Percentiles rank a stretch among this genome's conserved stretches.
These are phyloP conservation scores for Thysanoteuthis rhombus DNA, from an alignment of 2,888 invertebrate genomes.

Conservation along the genomic window DNA sequence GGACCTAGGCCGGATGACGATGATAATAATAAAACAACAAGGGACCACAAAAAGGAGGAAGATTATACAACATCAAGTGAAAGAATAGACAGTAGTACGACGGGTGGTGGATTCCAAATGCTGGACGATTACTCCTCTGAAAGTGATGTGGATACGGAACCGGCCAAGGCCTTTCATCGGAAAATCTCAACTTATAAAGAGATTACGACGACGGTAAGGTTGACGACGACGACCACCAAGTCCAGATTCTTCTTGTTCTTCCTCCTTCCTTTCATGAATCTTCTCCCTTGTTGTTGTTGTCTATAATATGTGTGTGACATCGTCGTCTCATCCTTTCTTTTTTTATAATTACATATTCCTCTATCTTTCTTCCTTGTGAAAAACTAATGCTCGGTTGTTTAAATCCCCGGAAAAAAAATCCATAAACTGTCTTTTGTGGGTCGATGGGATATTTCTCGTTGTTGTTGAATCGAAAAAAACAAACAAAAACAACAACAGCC, in stretches of 20 bases:
- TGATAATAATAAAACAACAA: too few species aligned
- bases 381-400: too few species aligned
- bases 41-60: constrained; percentile 21
- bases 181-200: constrained; percentile 85
- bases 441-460: too few species aligned
- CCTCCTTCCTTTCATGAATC: too few species aligned
- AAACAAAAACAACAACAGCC: too few species aligned
- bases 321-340: neutral
- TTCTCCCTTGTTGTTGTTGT: neutral
- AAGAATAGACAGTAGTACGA: constrained; percentile 1
- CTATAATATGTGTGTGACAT: neutral
- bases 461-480: too few species aligned
- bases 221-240: too few species aligned
- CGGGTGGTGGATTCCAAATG: neutral
- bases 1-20: constrained; percentile 17
- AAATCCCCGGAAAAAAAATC: too few species aligned
- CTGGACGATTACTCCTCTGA: constrained; percentile 77
- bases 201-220: constrained; percentile 81
- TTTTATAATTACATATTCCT: neutral
- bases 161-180: constrained; percentile 79
- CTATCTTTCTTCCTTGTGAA: neutral
- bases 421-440: too few species aligned
- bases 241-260: too few species aligned
- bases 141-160: constrained; percentile 85
- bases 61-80: too few species aligned